Evolutionary conservation across 2,888 invertebrate species (phyloP), one percentile per base, ranked within the genome.

Genomic region (Cheiracanthium punctorium): DNA sequence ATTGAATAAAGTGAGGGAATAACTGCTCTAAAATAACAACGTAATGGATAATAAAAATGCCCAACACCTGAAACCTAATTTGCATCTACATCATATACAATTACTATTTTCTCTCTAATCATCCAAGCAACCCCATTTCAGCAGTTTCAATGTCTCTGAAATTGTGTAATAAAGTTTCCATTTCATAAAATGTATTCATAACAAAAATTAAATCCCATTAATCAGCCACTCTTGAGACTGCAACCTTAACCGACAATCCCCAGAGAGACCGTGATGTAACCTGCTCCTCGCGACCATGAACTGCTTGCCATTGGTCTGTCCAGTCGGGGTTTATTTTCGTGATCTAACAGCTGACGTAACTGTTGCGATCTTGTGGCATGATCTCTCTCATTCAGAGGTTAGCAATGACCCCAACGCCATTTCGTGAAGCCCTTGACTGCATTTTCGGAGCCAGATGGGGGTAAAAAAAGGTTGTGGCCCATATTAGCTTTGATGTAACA

Each of bases 281-380:
- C 58, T 28, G 30, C 12, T 65, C 48, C 33, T 41, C 41, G 37
- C 64, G 43, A 80, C 80, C 80, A 37, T 80, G 80, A 80, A 72
- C 80, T 70, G 24, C 58, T n/a, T 24, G 58, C 58, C 24, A 58
- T 58, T 58, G 58, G 58, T n/a, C n/a, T 24, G 58, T n/a, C 58
- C 24, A 24, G 58, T 24, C 58, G 8, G 17, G 12, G 48, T n/a
- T 17, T 17, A 48, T 48, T 48, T 48, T 69, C 84, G 72, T 85
- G 84, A 85, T 85, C 58, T 85, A 85, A 85, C 74, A 74, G 14
- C 70, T 85, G 84, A 85, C 72, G 84, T 85, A 85, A 84, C 41
- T 48, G n/a, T 72, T 72, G 28, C 37, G 24, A 28, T 41, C n/a
- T n/a, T 17, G 43, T 48, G 24, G 58, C 24, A 5, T n/a, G 48